Base-by-base conservation (phyloP, 2,113 vertebrate species). In the Trogon melanurus region DNA sequence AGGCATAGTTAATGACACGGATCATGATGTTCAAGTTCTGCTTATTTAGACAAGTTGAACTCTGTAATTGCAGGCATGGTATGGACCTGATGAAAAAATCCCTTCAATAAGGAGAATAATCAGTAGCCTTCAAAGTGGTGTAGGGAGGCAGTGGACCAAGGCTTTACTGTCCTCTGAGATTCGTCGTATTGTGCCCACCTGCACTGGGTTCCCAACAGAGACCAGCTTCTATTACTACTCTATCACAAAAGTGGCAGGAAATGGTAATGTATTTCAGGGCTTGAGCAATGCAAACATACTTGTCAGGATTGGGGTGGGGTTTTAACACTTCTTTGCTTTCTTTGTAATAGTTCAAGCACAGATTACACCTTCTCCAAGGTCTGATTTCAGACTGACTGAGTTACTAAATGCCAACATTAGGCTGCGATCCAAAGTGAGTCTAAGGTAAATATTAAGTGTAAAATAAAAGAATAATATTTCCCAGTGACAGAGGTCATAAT, bases 61-160 rank as follows among this genome's bases (percentile, higher is more conserved):
- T 97, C 27, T 96, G 51, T 90, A 92, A 96, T 97, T 98, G 51
- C 78, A 98, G 96, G 65, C 79, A 87, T 91, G 97, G 93, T 79
- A 82, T 53, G 88, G 88, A 95, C 84, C 88, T 56, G 62, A 93
- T 5, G 84, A 90, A 93, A 97, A 81, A 88, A 60, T 57, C 54
- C 91, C 93, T 72, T 88, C 92, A 4, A 30, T 98, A 72, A 92
- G 72, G 48, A 92, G 90, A 62, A 29, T 96, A 62, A 85, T 97
- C 86, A 96, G 93, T 51, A 88, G 76, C 74, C 82, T 91, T 79
- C 95, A 97, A 89, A 96, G 70, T 73, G 95, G 95, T 44, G 57
- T 96, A 61, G 64, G 88, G 53, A 85, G 79, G 79, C 94, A 96
- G n/a, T 97, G 95, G 96, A 96, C 86, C 47, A 98, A 98, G 85